Conservation (phyloP, 2,888 invertebrate species). For the Rhimphoctona megacephalus region DNA sequence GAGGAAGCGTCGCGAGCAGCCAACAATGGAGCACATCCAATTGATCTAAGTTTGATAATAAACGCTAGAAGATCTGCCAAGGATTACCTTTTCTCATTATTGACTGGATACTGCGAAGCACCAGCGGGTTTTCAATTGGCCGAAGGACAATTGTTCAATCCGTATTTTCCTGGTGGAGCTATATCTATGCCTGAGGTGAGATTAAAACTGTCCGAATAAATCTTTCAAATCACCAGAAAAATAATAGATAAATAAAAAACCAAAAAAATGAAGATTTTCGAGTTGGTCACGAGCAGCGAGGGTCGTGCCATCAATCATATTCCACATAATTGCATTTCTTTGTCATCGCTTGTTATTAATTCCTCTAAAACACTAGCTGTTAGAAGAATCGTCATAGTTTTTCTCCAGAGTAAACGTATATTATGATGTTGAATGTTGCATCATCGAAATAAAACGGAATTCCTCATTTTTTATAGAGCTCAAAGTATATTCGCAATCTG, state of each 20-base stretch:
- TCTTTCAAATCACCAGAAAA: not conserved
- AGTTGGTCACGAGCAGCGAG: not conserved
- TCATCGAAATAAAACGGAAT: too few relatives aligned
- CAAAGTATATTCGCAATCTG: too few relatives aligned
- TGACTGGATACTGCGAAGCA: constrained; percentile 96
- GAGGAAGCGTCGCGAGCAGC: constrained; percentile 98
- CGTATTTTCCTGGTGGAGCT: constrained; percentile 98
- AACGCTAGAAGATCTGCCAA: constrained; percentile 94
- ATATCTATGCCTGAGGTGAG: constrained; percentile 95
- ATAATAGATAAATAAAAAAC: not conserved
- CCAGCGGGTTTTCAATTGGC: constrained; percentile 94
- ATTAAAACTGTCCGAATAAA: not conserved
- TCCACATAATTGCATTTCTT: not conserved
- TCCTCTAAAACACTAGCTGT: not conserved
- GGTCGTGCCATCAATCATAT: too few relatives aligned
- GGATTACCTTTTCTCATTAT: constrained; percentile 96
- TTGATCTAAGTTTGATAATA: constrained; percentile 95
- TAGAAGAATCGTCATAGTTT: not conserved
- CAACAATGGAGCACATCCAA: constrained; percentile 97
- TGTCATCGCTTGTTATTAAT: not conserved
- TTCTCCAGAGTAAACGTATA: not conserved
- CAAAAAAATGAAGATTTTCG: not conserved
- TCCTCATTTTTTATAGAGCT: too few relatives aligned
- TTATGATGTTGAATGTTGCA: too few relatives aligned
- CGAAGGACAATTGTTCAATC: constrained; percentile 97